A percentile compares a stretch with the other conserved stretches of the same genome.
Evolutionary conservation across 2,888 invertebrate genomes (phyloP).

Genomic region (Byasa hedistus): DNA sequence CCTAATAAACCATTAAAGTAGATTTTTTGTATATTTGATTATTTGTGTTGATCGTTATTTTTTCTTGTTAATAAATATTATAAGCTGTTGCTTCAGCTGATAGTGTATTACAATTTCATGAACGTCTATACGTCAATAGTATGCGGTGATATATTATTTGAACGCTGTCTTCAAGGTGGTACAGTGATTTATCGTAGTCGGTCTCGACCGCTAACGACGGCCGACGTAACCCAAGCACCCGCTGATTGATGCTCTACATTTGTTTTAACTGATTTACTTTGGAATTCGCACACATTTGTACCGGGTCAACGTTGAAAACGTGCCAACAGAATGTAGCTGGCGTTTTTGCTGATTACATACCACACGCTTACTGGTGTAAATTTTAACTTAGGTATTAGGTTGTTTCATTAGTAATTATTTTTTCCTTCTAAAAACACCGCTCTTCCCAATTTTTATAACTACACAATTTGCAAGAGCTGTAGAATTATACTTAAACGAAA

Average conservation of each 20-base stretch:
- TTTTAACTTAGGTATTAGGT: no score
- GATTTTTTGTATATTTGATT: no score
- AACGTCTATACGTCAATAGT: conserved; percentile 25
- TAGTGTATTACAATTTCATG: background rate
- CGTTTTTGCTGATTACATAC: conserved; percentile 3
- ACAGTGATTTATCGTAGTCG: conserved; percentile 67
- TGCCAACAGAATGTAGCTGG: conserved; percentile 12
- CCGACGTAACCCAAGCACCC: conserved; percentile 40
- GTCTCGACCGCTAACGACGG: conserved; percentile 74
- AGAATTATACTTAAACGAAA: no score
- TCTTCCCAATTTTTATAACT: no score
- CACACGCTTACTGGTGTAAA: no score
- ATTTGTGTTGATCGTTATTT: no score
- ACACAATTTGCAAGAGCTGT: no score
- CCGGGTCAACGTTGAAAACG: conserved; percentile 44
- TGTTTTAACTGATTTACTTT: conserved; percentile 77
- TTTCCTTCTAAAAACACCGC: no score
- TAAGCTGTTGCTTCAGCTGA: background rate
- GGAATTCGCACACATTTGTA: conserved; percentile 50
- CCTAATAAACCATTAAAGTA: no score
- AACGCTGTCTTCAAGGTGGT: conserved; percentile 67
- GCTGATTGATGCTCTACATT: conserved; percentile 75
- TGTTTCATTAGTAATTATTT: no score
- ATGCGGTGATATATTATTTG: conserved; percentile 37
- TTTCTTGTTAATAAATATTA: no score